These are phyloP conservation scores for Mus caroli DNA, from an alignment of 2,797 vertebrate species.

Conservation along the genomic window DNA sequence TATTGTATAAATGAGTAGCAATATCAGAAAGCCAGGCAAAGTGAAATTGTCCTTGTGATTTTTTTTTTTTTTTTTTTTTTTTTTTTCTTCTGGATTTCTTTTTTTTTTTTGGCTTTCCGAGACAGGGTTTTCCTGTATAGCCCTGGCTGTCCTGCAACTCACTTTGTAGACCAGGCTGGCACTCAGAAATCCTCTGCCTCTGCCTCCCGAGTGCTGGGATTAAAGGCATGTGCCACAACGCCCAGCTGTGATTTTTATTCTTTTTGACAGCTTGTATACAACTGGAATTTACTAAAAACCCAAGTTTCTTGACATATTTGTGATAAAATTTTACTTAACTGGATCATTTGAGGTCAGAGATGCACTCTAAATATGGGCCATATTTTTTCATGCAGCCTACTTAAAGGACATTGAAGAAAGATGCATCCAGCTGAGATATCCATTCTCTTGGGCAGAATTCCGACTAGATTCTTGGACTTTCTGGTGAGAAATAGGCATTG, in stretches of 20 bases:
- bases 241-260: background rate
- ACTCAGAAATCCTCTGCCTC: too few relatives aligned
- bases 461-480: background rate
- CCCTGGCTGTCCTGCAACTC: too few relatives aligned
- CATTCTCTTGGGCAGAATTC: background rate
- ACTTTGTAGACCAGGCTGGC: too few relatives aligned
- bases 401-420: background rate
- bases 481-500: too few relatives aligned
- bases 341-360: background rate
- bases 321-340: background rate
- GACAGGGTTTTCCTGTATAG: too few relatives aligned
- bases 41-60: background rate
- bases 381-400: background rate
- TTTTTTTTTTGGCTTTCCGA: too few relatives aligned
- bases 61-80: too few relatives aligned
- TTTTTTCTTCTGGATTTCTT: too few relatives aligned
- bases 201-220: too few relatives aligned
- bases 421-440: too few relatives aligned
- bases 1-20: background rate
- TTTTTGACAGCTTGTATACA: background rate
- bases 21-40: background rate
- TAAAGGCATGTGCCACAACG: too few relatives aligned
- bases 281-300: background rate
- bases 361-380: background rate
- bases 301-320: background rate